Percentiles rank a stretch among this genome's conserved stretches.
These are phyloP conservation scores for Phymastichus coffea DNA, from an alignment of 1,140 invertebrate genomes.

Conservation along the genomic window DNA sequence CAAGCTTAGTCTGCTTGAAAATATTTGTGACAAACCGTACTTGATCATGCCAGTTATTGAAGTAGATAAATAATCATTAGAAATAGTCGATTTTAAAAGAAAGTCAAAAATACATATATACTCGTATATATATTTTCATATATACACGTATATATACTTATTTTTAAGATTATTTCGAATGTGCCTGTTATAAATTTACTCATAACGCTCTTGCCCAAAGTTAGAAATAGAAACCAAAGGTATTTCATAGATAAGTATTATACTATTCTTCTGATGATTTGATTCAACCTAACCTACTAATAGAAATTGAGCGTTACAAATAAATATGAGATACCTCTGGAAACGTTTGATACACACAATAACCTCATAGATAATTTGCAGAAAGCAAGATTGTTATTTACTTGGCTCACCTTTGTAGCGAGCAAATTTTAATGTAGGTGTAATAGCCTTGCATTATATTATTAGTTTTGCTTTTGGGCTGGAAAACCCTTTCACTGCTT, in stretches of 20 bases:
- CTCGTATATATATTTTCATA: too few species aligned
- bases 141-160: too few species aligned
- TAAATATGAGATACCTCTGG: slow-evolving; percentile 50
- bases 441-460: slow-evolving; percentile 59
- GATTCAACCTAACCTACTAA: too few species aligned
- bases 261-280: not conserved
- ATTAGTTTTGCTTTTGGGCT: slow-evolving; percentile 60
- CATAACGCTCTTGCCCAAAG: slow-evolving; percentile 52
- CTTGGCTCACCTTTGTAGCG: slow-evolving; percentile 55
- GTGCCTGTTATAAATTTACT: slow-evolving; percentile 55
- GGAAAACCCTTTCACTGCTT: slow-evolving; percentile 58
- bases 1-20: too few species aligned
- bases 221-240: slow-evolving; percentile 49
- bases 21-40: too few species aligned
- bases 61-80: too few species aligned
- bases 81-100: slow-evolving; percentile 23
- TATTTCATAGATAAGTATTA: slow-evolving; percentile 37
- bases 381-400: slow-evolving; percentile 47
- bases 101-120: too few species aligned
- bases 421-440: slow-evolving; percentile 54
- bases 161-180: slow-evolving; percentile 58
- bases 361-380: slow-evolving; percentile 37
- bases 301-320: too few species aligned
- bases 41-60: too few species aligned
- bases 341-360: slow-evolving; percentile 46